Conservation (phyloP, 2,113 vertebrate genomes). For the Cygnus buccinator region DNA sequence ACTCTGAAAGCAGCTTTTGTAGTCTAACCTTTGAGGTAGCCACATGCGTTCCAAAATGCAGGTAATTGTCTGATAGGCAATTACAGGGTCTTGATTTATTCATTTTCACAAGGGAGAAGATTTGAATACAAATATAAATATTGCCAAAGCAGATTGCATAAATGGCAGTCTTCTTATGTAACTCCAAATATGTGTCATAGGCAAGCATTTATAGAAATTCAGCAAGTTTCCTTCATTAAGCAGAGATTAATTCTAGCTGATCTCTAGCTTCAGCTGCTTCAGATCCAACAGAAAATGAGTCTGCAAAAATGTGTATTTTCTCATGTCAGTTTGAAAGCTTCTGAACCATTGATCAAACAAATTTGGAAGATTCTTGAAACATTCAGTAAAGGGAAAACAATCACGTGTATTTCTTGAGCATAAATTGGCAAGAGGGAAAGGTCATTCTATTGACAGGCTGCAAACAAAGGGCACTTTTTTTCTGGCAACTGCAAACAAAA, state of each 20-base stretch:
- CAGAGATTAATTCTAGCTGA: conserved; percentile 46
- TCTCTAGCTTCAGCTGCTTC: conserved; percentile 26
- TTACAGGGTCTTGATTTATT: conserved; percentile 34
- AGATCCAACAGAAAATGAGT: conserved; percentile 49
- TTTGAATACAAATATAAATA: conserved; percentile 63
- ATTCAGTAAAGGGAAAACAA: not conserved
- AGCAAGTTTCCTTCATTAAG: conserved; percentile 59
- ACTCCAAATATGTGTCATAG: conserved; percentile 35
- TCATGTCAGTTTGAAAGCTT: conserved; percentile 30
- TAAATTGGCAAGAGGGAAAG: conserved; percentile 47
- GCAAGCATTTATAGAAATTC: conserved; percentile 46
- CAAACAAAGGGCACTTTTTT: conserved; percentile 53
- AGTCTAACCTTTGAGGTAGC: conserved; percentile 30
- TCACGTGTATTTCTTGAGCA: conserved; percentile 35
- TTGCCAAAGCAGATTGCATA: conserved; percentile 49
- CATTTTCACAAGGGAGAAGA: conserved; percentile 22
- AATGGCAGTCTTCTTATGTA: conserved; percentile 39
- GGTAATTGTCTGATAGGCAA: not conserved
- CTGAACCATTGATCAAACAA: conserved; percentile 46
- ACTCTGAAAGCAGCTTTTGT: not conserved
- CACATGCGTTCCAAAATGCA: not conserved
- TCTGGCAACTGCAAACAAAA: conserved; percentile 43
- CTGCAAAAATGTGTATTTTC: conserved; percentile 41
- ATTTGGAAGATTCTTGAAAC: conserved; percentile 53
- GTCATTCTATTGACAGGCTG: conserved; percentile 42